Evolutionary conservation across 2,113 vertebrate genomes (phyloP).

Genomic region (Dermatemys mawii): DNA sequence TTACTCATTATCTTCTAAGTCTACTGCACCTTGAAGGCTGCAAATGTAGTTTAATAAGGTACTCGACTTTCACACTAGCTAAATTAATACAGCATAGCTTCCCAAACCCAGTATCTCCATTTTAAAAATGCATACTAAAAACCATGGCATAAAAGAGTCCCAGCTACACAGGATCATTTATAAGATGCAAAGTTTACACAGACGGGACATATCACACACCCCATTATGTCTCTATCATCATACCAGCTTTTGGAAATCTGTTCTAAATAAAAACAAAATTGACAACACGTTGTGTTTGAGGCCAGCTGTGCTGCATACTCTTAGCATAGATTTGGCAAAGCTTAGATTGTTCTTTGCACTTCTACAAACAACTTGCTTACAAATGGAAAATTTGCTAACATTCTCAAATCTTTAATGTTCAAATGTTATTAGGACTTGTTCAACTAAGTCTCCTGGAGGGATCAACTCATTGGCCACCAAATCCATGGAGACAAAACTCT

Average conservation of each 20-base stretch:
- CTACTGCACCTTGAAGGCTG: neutral
- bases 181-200: neutral
- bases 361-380: conserved; percentile 40
- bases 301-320: conserved; percentile 22
- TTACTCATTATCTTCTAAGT: neutral
- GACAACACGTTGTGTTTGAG: conserved; percentile 8
- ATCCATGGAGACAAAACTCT: conserved; percentile 11
- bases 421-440: conserved; percentile 8
- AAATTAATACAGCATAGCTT: neutral
- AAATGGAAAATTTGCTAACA: conserved; percentile 27
- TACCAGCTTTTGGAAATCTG: conserved; percentile 35
- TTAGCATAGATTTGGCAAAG: conserved; percentile 34
- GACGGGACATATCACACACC: conserved; percentile 28
- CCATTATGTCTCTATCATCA: conserved; percentile 37
- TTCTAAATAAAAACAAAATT: conserved; percentile 50
- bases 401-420: conserved; percentile 9
- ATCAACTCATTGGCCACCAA: conserved; percentile 11
- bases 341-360: conserved; percentile 9
- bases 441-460: conserved; percentile 19
- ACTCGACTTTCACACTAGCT: neutral
- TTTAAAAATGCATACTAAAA: neutral
- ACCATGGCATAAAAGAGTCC: neutral
- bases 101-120: neutral
- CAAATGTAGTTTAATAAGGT: neutral
- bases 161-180: conserved; percentile 17